A percentile compares a stretch with the other conserved stretches of the same genome.
phyloP scores from a whole-genome alignment of 2,113 vertebrate species.

The Chlorodrepanis virens region DNA sequence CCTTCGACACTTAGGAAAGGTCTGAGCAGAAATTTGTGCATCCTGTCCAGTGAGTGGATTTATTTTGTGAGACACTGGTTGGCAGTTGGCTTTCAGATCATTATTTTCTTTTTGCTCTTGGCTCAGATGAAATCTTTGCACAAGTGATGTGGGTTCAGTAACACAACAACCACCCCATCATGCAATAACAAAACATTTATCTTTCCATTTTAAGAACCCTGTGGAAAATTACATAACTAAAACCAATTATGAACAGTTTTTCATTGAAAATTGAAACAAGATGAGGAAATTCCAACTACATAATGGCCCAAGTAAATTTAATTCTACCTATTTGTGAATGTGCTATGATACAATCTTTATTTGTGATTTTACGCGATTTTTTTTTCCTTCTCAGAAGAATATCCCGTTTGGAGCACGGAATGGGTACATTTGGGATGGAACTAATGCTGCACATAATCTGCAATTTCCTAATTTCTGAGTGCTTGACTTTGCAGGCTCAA shows the following conservation, averaged over 20 bases:
- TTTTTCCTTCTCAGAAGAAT: background rate
- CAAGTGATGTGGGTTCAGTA: background rate
- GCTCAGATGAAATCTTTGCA: background rate
- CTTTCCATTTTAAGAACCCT: background rate
- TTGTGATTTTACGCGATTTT: background rate
- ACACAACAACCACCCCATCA: background rate
- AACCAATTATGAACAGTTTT: background rate
- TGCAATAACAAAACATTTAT: background rate
- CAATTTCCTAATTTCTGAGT: slow-evolving; percentile 1
- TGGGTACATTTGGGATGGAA: background rate
- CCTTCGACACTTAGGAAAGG: background rate
- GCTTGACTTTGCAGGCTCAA: background rate
- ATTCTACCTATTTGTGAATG: background rate
- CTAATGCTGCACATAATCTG: background rate
- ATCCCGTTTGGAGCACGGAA: background rate
- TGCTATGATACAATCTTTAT: background rate
- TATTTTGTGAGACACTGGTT: background rate
- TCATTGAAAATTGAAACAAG: background rate
- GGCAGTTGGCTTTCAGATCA: background rate
- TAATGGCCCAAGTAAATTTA: background rate
- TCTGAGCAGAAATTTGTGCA: background rate
- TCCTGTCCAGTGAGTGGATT: background rate
- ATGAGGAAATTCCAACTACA: background rate
- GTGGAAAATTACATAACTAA: background rate
- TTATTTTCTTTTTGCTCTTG: background rate